These are phyloP conservation scores for Sarcophaga carnaria DNA, from an alignment of 2,888 invertebrate species.

Conservation along the genomic window DNA sequence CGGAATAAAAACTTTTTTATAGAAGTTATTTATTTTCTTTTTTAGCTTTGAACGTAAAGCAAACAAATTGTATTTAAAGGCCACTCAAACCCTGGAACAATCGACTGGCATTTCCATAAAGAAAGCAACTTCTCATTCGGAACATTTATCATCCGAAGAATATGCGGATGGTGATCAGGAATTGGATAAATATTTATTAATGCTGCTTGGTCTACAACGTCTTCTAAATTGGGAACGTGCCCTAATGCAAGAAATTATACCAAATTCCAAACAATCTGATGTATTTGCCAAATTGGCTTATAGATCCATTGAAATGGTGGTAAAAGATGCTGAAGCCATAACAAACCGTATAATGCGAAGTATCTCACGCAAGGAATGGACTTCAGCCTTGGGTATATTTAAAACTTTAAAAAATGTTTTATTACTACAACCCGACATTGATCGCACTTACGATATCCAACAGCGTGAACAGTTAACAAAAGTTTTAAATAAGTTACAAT, in stretches of 20 bases:
- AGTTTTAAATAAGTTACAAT: slow-evolving; percentile 88
- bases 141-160: slow-evolving; percentile 80
- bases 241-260: slow-evolving; percentile 92
- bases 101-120: slow-evolving; percentile 91
- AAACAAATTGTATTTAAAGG: slow-evolving; percentile 91
- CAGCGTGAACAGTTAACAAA: slow-evolving; percentile 88
- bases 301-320: slow-evolving; percentile 92
- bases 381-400: slow-evolving; percentile 90
- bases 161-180: slow-evolving; percentile 87
- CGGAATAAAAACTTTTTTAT: neutral
- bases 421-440: slow-evolving; percentile 90
- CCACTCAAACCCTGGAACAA: slow-evolving; percentile 91
- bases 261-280: slow-evolving; percentile 89
- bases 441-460: slow-evolving; percentile 88
- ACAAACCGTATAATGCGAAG: slow-evolving; percentile 89
- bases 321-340: slow-evolving; percentile 93
- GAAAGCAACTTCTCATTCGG: slow-evolving; percentile 80
- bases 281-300: slow-evolving; percentile 92
- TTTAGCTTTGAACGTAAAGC: slow-evolving; percentile 89
- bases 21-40: neutral
- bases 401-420: slow-evolving; percentile 91
- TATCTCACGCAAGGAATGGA: slow-evolving; percentile 90
- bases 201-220: slow-evolving; percentile 91
- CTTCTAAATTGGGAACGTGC: slow-evolving; percentile 94
- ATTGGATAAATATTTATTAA: slow-evolving; percentile 91